Evolutionary conservation across 2,888 invertebrate genomes (phyloP).

Genomic region (Drosophila atripex): DNA sequence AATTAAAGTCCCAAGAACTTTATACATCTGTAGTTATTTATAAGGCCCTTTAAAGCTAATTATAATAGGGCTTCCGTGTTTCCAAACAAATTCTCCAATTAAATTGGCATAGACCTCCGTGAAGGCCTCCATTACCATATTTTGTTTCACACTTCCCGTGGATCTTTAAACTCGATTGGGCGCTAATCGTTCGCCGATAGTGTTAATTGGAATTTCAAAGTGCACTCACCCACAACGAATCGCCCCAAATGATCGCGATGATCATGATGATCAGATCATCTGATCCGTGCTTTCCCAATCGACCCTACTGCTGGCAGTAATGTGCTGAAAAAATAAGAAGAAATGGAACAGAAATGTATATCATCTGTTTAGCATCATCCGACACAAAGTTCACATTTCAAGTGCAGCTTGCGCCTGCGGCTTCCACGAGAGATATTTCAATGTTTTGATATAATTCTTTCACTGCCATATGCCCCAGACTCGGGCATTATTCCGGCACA

Average conservation of each 20-base stretch:
- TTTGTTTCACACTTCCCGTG: constrained; percentile 36
- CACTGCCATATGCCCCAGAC: constrained; percentile 60
- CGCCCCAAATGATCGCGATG: background rate
- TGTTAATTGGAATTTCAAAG: constrained; percentile 61
- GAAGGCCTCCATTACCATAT: constrained; percentile 19
- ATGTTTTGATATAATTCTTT: constrained; percentile 75
- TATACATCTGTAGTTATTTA: too few species aligned
- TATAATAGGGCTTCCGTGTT: background rate
- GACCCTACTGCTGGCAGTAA: constrained; percentile 27
- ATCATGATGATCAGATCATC: constrained; percentile 20
- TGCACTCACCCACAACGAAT: constrained; percentile 23
- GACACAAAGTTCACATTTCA: constrained; percentile 78
- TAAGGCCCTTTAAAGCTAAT: too few species aligned
- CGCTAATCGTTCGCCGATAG: constrained; percentile 45
- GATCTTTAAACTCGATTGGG: constrained; percentile 41
- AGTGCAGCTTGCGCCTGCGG: constrained; percentile 67
- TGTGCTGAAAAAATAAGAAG: constrained; percentile 50
- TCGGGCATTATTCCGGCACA: constrained; percentile 4
- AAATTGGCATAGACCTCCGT: constrained; percentile 29
- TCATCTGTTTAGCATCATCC: constrained; percentile 69
- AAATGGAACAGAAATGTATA: constrained; percentile 17
- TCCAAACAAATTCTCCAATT: constrained; percentile 2
- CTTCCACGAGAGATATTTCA: constrained; percentile 47
- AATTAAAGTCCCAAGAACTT: background rate
- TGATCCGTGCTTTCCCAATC: constrained; percentile 36